Evolutionary conservation across 92 coral and sea anemone genomes (phyloP).

Genomic region (Epizoanthus stellaris): DNA sequence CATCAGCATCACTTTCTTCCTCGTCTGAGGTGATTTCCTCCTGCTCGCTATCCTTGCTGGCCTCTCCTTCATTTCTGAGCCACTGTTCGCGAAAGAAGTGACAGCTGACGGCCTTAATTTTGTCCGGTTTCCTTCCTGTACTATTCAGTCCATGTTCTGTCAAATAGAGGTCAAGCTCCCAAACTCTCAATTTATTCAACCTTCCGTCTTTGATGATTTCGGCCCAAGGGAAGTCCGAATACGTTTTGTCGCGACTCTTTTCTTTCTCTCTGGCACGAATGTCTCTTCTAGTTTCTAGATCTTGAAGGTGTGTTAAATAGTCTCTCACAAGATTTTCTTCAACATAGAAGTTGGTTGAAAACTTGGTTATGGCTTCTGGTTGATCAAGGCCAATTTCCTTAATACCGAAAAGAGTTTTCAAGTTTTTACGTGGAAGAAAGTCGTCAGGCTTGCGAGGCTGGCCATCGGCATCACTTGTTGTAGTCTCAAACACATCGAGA

Average conservation of each 20-base stretch:
- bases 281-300: constrained; percentile 38
- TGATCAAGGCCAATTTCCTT: constrained; percentile 33
- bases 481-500: constrained; percentile 37
- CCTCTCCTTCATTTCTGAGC: constrained; percentile 27
- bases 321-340: constrained; percentile 41
- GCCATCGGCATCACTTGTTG: constrained; percentile 35
- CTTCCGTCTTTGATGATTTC: constrained; percentile 36
- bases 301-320: constrained; percentile 43
- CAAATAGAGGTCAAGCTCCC: constrained; percentile 44
- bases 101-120: constrained; percentile 32
- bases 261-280: constrained; percentile 35
- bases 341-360: constrained; percentile 40
- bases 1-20: constrained; percentile 19
- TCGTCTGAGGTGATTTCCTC: constrained; percentile 20
- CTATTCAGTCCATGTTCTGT: constrained; percentile 26
- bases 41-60: constrained; percentile 24
- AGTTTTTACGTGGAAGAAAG: constrained; percentile 45
- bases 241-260: constrained; percentile 29
- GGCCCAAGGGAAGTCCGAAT: constrained; percentile 34
- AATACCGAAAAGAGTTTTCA: constrained; percentile 26
- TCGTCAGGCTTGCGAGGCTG: constrained; percentile 36
- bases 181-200: constrained; percentile 39
- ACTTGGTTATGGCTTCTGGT: constrained; percentile 29
- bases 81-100: constrained; percentile 32
- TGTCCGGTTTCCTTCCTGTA: constrained; percentile 45